phyloP scores from a whole-genome alignment of 64 coral and sea anemone species.

The Exaiptasia diaphana region DNA sequence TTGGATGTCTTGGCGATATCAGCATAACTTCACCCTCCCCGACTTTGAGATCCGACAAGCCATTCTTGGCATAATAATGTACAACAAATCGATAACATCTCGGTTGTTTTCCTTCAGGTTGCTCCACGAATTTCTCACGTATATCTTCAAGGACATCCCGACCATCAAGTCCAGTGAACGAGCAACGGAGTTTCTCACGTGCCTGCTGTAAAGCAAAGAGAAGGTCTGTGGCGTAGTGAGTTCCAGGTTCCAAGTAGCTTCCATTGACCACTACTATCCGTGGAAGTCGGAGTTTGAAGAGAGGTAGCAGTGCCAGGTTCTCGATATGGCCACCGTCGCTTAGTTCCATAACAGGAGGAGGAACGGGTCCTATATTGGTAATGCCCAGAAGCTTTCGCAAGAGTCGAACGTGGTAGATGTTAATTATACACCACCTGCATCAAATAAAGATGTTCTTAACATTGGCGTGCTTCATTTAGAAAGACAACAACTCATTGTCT shows the following conservation, averaged over 20 bases:
- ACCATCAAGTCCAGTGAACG: conserved; percentile 46
- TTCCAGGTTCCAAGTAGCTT: not conserved
- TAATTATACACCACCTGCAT: conserved; percentile 66
- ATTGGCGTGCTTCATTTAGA: not conserved
- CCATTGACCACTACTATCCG: conserved; percentile 52
- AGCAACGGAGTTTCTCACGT: conserved; percentile 51
- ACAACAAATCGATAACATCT: conserved; percentile 61
- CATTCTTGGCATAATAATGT: conserved; percentile 41
- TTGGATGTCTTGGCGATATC: conserved; percentile 54
- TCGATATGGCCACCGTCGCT: conserved; percentile 75
- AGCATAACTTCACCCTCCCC: conserved; percentile 44
- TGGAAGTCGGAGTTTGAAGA: conserved; percentile 34
- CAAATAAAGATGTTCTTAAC: not conserved
- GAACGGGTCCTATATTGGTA: conserved; percentile 27
- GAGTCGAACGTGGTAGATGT: conserved; percentile 48
- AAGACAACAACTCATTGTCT: not conserved
- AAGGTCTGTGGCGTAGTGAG: not conserved
- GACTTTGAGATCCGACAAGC: not conserved
- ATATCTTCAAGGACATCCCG: conserved; percentile 55
- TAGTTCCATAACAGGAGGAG: conserved; percentile 60
- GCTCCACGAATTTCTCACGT: conserved; percentile 47
- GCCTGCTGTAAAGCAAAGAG: conserved; percentile 5
- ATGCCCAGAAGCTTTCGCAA: conserved; percentile 13
- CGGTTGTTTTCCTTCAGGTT: conserved; percentile 16
- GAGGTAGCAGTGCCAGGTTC: conserved; percentile 47